Percentiles rank a stretch among this genome's conserved stretches.
These are phyloP conservation scores for Rhyacophila brunnea DNA, from an alignment of 1,140 invertebrate species.

Conservation along the genomic window DNA sequence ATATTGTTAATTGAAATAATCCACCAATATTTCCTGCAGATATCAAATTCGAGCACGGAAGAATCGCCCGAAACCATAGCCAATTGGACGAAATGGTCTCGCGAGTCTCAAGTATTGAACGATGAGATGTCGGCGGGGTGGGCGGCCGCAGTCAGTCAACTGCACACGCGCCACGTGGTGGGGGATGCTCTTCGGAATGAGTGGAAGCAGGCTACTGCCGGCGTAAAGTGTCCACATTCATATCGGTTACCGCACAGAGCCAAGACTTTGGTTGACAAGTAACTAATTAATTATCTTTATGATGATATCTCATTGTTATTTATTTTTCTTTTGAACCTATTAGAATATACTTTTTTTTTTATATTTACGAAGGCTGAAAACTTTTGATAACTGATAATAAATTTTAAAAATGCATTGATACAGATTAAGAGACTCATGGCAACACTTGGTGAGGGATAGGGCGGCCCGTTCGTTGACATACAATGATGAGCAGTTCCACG, in stretches of 20 bases:
- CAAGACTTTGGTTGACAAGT: constrained; percentile 66
- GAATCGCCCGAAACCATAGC: constrained; percentile 31
- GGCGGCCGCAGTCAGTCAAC: constrained; percentile 36
- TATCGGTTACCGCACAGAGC: constrained; percentile 69
- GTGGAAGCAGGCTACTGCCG: constrained; percentile 70
- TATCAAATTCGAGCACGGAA: constrained; percentile 14
- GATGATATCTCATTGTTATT: too few species aligned
- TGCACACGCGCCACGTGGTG: constrained; percentile 45
- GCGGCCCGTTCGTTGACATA: constrained; percentile 81
- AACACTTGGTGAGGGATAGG: constrained; percentile 83
- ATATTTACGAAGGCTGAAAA: too few species aligned
- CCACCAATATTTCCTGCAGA: too few species aligned
- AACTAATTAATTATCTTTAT: too few species aligned
- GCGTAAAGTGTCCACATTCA: constrained; percentile 64
- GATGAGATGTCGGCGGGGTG: constrained; percentile 40
- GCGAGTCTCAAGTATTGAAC: constrained; percentile 36
- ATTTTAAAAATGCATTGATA: too few species aligned
- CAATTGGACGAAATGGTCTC: constrained; percentile 29
- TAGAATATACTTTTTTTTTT: too few species aligned
- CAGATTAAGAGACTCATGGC: constrained; percentile 85
- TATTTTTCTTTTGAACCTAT: too few species aligned
- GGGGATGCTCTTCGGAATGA: constrained; percentile 64
- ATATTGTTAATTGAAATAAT: too few species aligned
- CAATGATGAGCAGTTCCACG: constrained; percentile 92
- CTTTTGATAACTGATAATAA: too few species aligned